phyloP scores from a whole-genome alignment of 2,113 vertebrate genomes.

The Dasyornis broadbenti region DNA sequence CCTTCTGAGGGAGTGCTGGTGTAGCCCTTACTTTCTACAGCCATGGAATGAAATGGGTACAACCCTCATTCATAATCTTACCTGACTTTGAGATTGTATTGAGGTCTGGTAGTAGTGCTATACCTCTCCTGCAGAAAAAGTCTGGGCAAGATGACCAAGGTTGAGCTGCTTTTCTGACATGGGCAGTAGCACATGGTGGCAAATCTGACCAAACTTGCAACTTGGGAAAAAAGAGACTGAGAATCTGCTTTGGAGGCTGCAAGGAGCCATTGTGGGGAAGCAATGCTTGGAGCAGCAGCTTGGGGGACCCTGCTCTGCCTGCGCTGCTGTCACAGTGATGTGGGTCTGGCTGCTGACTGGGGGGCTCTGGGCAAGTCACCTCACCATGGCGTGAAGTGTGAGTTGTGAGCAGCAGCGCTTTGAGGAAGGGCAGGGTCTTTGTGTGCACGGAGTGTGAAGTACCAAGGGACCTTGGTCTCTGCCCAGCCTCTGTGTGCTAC shows the following conservation, averaged over 20 bases:
- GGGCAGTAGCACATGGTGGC: background rate
- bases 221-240: background rate
- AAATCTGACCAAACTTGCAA: background rate
- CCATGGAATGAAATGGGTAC: background rate
- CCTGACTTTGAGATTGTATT: background rate
- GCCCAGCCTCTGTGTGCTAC: background rate
- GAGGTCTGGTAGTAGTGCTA: background rate
- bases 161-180: background rate
- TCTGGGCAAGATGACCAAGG: too few species aligned
- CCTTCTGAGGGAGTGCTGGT: background rate
- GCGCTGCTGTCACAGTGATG: background rate
- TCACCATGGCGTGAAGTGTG: accelerated
- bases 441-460: background rate
- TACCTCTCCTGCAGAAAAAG: background rate
- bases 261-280: background rate
- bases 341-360: background rate
- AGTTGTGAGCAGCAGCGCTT: background rate
- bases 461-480: background rate
- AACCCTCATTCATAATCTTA: background rate
- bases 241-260: background rate
- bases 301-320: background rate
- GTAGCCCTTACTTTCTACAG: background rate
- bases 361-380: background rate
- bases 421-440: background rate
- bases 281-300: background rate